Base-by-base conservation (phyloP, 2,888 invertebrate species). In the Achlya flavicornis region DNA sequence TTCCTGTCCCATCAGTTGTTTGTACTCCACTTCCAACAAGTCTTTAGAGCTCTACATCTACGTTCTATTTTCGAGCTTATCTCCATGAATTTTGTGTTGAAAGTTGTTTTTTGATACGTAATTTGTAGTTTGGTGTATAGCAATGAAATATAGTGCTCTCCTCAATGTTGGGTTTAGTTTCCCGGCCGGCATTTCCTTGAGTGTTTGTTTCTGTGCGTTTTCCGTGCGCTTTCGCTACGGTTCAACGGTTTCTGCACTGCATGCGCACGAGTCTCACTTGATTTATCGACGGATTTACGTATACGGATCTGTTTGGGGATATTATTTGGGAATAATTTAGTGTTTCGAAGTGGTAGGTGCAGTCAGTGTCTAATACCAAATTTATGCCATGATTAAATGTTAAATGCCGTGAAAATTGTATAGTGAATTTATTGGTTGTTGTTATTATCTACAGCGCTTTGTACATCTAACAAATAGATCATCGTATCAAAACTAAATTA, bases 1-100 rank as follows among this genome's bases (percentile, higher is more conserved):
- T 88, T 89, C 79, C 79, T 86, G 89, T 88, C 88, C 80, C 85
- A 82, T 84, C 79, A 74, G 73, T 79, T 78, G 83, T 78, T 71
- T 75, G 72, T 69, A 65, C 71, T 75, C 61, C 74, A 69, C 68
- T 63, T 62, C 58, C 73, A 63, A 66, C 83, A 67, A 64, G 79
- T 65, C 76, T 26, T 64, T 80, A 69, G 48, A 64, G 66, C 61
- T 62, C 16, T 41, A 41, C 26, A 11, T 11, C 41, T 5, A 19
- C 66, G 61, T 53, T 35, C 63, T 0, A 76, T 64, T 75, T 61
- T 78, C 41, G 63, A 72, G 66, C 64, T 68, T 75, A 64, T 48
- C 0, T 26, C 16, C 14, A 59, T 12, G 53, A 7, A 3, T 46
- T 62, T 67, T 71, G 64, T 60, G 66, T 64, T 61, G 33, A 62